phyloP scores from a whole-genome alignment of 2,797 vertebrate genomes.

The Carapus acus region DNA sequence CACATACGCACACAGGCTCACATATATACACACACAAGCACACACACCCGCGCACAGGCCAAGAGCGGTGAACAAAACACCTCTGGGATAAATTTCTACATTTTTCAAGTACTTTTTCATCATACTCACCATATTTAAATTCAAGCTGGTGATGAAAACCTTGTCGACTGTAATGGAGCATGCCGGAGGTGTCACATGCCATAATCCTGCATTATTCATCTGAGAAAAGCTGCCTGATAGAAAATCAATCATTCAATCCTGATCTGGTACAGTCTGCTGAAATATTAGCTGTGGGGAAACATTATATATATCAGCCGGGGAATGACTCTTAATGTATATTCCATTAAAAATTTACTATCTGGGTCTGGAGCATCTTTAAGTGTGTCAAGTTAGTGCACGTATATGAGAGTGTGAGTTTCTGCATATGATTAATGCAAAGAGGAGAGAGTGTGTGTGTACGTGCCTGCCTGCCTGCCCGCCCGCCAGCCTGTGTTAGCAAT shows the following conservation, averaged over 20 bases:
- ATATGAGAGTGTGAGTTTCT: conserved; percentile 15
- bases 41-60: not conserved
- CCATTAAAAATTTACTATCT: conserved; percentile 71
- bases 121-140: conserved; percentile 40
- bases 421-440: not conserved
- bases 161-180: conserved; percentile 64
- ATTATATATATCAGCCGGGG: conserved; percentile 55
- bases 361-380: conserved; percentile 33
- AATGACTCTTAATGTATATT: conserved; percentile 74
- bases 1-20: conserved; percentile 1
- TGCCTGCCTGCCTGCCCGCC: too few species aligned
- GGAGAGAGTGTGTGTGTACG: conserved; percentile 4
- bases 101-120: conserved; percentile 33
- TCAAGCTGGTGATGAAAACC: conserved; percentile 34
- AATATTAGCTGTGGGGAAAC: conserved; percentile 67
- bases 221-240: conserved; percentile 58
- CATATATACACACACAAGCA: not conserved
- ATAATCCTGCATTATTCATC: conserved; percentile 71
- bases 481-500: conserved; percentile 9
- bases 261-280: conserved; percentile 59
- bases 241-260: conserved; percentile 71
- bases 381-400: conserved; percentile 27
- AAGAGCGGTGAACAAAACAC: not conserved
- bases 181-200: conserved; percentile 63
- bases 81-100: conserved; percentile 10